A percentile compares a stretch with the other conserved stretches of the same genome.
These are phyloP conservation scores for Dromaius novaehollandiae DNA, from an alignment of 2,113 vertebrate genomes.

Conservation along the genomic window DNA sequence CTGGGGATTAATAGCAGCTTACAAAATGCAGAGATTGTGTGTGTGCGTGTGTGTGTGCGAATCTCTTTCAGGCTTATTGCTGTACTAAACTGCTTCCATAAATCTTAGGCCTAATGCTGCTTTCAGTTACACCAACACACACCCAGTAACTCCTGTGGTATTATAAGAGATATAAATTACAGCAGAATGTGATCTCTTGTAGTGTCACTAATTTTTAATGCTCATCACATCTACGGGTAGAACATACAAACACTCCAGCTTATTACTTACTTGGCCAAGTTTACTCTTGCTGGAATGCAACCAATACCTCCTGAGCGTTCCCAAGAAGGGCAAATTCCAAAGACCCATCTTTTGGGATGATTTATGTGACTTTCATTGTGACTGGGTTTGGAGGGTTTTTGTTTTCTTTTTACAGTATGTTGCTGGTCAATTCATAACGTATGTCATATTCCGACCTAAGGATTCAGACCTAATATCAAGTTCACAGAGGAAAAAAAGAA, in stretches of 20 bases:
- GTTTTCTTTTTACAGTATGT: conserved; percentile 9
- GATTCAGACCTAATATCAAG: neutral
- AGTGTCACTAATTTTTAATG: neutral
- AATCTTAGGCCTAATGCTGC: neutral
- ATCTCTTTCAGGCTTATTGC: conserved; percentile 31
- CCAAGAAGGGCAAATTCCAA: neutral
- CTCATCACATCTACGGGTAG: neutral
- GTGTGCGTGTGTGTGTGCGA: neutral
- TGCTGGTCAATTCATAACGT: neutral
- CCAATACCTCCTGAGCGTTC: neutral
- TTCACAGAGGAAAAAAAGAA: conserved; percentile 39
- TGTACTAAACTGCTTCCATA: conserved; percentile 31
- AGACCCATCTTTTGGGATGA: neutral
- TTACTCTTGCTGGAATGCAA: neutral
- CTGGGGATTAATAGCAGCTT: conserved; percentile 24
- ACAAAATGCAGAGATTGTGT: conserved; percentile 9
- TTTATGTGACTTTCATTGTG: neutral
- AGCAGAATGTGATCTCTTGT: neutral
- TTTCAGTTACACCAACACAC: neutral
- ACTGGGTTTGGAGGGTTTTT: neutral
- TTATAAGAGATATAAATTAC: neutral
- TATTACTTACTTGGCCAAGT: neutral
- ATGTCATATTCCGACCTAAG: neutral
- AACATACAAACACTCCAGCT: neutral
- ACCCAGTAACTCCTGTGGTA: neutral